A percentile compares a stretch with the other conserved stretches of the same genome.
phyloP scores from a whole-genome alignment of 2,797 vertebrate genomes.

The Darevskia mixta region DNA sequence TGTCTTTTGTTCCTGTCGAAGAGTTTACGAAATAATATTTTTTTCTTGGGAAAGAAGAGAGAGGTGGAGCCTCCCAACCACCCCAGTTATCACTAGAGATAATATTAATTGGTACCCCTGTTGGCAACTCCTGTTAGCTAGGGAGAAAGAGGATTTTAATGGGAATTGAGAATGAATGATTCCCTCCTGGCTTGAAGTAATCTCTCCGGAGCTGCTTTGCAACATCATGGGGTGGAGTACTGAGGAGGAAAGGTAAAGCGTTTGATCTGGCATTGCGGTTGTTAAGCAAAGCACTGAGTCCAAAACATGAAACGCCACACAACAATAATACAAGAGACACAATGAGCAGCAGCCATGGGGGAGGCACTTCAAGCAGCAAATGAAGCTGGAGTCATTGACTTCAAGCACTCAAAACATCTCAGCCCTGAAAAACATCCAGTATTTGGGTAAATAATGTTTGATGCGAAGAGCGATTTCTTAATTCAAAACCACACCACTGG shows the following conservation, averaged over 20 bases:
- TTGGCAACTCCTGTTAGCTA: slow-evolving; percentile 33
- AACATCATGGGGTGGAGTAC: not conserved
- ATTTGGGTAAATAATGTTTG: not conserved
- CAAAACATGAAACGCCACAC: not conserved
- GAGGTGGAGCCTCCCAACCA: slow-evolving; percentile 46
- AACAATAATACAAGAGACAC: slow-evolving; percentile 14
- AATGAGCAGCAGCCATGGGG: slow-evolving; percentile 11
- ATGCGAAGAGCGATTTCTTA: not conserved
- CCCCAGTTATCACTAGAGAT: slow-evolving; percentile 23
- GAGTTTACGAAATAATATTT: no score
- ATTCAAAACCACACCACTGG: slow-evolving; percentile 21
- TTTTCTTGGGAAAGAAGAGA: no score
- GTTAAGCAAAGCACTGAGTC: not conserved
- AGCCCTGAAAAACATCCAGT: not conserved
- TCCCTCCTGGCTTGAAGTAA: slow-evolving; percentile 48
- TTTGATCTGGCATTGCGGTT: slow-evolving; percentile 15
- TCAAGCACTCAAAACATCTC: not conserved
- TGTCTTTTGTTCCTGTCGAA: no score
- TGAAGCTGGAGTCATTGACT: not conserved
- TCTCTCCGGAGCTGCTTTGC: slow-evolving; percentile 41
- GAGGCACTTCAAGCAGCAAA: not conserved
- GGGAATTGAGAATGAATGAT: slow-evolving; percentile 60
- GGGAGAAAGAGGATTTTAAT: slow-evolving; percentile 61
- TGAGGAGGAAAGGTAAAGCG: not conserved
- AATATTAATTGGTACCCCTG: slow-evolving; percentile 66